Conservation (phyloP, 64 coral and sea anemone genomes). For the Actinia tenebrosa region DNA sequence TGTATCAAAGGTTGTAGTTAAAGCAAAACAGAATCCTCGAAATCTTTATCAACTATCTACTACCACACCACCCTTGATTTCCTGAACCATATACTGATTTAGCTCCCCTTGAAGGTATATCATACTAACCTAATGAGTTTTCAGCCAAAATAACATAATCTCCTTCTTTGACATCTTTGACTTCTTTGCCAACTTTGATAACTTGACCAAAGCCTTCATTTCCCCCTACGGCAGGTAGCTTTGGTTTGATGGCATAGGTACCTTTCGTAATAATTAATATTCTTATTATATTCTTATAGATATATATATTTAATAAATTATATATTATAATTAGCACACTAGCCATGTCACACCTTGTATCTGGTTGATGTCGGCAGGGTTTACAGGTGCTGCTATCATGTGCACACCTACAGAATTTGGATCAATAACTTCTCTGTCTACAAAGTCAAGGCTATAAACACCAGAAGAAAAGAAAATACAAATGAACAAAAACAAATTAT, state of each 20-base stretch:
- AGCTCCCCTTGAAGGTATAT: no score
- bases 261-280: slow-evolving; percentile 23
- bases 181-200: slow-evolving; percentile 60
- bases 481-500: neutral
- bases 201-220: slow-evolving; percentile 85
- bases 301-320: no score
- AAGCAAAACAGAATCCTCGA: no score
- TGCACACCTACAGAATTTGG: slow-evolving; percentile 60
- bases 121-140: slow-evolving; percentile 47
- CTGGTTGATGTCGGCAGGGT: slow-evolving; percentile 90
- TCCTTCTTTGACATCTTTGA: slow-evolving; percentile 55
- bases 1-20: neutral
- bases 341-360: slow-evolving; percentile 39
- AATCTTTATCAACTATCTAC: no score
- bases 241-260: slow-evolving; percentile 75
- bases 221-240: slow-evolving; percentile 86
- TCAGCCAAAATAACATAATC: slow-evolving; percentile 69
- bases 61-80: no score
- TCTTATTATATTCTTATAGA: no score
- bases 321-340: neutral
- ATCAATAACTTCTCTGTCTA: slow-evolving; percentile 34
- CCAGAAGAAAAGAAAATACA: neutral
- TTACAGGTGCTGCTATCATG: slow-evolving; percentile 89
- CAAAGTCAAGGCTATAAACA: slow-evolving; percentile 52
- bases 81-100: no score